phyloP scores from a whole-genome alignment of 2,113 vertebrate genomes.

The Puma concolor region DNA sequence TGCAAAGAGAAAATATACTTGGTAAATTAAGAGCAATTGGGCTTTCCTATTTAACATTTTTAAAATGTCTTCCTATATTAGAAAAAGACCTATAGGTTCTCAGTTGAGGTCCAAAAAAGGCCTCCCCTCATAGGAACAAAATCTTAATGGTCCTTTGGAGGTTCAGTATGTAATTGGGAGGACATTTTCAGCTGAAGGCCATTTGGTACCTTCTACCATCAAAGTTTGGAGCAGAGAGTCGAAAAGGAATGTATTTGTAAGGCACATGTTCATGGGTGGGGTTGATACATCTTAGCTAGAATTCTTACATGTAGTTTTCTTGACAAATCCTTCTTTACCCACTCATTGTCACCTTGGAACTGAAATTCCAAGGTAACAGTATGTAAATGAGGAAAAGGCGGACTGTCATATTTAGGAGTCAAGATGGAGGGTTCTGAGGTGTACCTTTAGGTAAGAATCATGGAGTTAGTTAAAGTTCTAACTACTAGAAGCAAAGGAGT shows the following conservation, averaged over 20 bases:
- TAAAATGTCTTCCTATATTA: conserved; percentile 22
- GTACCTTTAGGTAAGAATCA: not conserved
- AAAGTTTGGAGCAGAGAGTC: not conserved
- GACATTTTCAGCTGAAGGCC: conserved; percentile 8
- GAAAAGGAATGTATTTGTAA: not conserved
- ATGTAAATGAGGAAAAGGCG: not conserved
- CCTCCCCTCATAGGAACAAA: not conserved
- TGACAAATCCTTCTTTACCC: not conserved
- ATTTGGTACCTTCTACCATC: not conserved
- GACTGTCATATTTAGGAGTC: not conserved
- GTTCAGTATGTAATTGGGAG: not conserved
- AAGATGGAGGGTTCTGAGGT: not conserved
- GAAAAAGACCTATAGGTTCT: not conserved
- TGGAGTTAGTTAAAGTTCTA: not conserved
- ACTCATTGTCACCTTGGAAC: not conserved
- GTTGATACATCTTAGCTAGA: not conserved
- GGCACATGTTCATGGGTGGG: not conserved
- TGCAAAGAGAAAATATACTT: conserved; percentile 7
- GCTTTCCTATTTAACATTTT: not conserved
- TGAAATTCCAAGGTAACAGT: not conserved
- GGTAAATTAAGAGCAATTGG: not conserved
- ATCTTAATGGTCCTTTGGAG: not conserved
- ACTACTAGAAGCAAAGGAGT: not conserved
- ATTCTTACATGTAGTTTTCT: not conserved
- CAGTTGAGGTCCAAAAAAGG: not conserved